A percentile compares a stretch with the other conserved stretches of the same genome.
Evolutionary conservation across 2,888 invertebrate genomes (phyloP).

Genomic region (Caenorhabditis zanzibari): DNA sequence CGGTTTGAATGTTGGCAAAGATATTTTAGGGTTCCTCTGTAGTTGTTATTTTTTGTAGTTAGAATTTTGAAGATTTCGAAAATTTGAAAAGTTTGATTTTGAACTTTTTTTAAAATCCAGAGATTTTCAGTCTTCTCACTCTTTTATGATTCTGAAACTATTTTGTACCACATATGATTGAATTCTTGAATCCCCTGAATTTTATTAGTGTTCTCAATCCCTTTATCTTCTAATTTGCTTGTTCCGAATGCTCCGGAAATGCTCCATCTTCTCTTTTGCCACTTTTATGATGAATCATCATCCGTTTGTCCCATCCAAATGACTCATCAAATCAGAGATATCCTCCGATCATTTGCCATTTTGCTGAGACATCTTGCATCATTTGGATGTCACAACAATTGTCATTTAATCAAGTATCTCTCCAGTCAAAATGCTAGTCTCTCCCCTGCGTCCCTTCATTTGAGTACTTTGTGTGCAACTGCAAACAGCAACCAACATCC

Average conservation of each 20-base stretch:
- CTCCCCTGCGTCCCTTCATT: neutral
- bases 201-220: neutral
- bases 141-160: too few relatives aligned
- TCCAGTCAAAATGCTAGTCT: neutral
- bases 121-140: too few relatives aligned
- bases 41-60: too few relatives aligned
- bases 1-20: neutral
- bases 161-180: too few relatives aligned
- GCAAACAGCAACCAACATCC: neutral
- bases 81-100: too few relatives aligned
- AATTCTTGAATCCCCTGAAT: too few relatives aligned
- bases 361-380: constrained; percentile 38
- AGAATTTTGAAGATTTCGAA: too few relatives aligned
- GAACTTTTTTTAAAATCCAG: too few relatives aligned
- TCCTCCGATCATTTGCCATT: constrained; percentile 47
- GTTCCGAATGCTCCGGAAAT: constrained; percentile 34
- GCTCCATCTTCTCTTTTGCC: neutral
- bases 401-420: constrained; percentile 37
- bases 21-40: too few relatives aligned
- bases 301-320: constrained; percentile 26
- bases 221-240: neutral
- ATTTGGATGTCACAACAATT: constrained; percentile 64
- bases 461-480: constrained; percentile 35
- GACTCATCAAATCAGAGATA: constrained; percentile 43
- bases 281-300: constrained; percentile 58